Evolutionary conservation across 2,888 invertebrate genomes (phyloP), one percentile per base, ranked within the genome.

Genomic region (Bibio marci): DNA sequence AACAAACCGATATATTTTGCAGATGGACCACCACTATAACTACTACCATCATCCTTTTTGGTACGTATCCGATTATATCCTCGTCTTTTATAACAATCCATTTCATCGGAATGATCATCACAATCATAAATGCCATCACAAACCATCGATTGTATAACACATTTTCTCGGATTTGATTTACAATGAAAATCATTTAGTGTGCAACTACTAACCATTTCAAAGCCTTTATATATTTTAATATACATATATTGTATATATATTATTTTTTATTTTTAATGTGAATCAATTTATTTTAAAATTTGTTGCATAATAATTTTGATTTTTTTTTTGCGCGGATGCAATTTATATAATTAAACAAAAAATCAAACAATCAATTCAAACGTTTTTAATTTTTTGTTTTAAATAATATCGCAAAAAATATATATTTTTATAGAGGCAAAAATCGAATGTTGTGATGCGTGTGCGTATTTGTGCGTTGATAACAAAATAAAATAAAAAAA

Each of bases 71-170:
- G 14, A 27, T n/a, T 10, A 22, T 22, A 22, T 22, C n/a, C 25
- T 8, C 22, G 30, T 11, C 12, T 12, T 32, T 12, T 12, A 22
- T 7, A n/a, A 38, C 77, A 78, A 49, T 65, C 63, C 13, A 61
- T 58, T 51, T 79, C 79, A 47, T 79, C 79, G 46, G 74, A 75
- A 12, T 69, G 69, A 48, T 67, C 68, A 44, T 65, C 64, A 52
- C 73, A 73, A 47, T 73, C 71, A 14, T 48, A 44, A 28, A 54
- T 51, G 27, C 62, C 60, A 50, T 80, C 70, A 55, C 80, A 80
- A 33, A 61, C 57, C 54, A 55, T 53, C 35, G 45, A 52, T 25
- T 52, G 47, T 45, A 52, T 51, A 42, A 61, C 50, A 47, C 61
- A 61, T 26, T 57, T 58, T 44, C 58, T 57, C 35, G 59, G 59